Base-by-base conservation (phyloP, 2,113 vertebrate species). In the Rhea americana region DNA sequence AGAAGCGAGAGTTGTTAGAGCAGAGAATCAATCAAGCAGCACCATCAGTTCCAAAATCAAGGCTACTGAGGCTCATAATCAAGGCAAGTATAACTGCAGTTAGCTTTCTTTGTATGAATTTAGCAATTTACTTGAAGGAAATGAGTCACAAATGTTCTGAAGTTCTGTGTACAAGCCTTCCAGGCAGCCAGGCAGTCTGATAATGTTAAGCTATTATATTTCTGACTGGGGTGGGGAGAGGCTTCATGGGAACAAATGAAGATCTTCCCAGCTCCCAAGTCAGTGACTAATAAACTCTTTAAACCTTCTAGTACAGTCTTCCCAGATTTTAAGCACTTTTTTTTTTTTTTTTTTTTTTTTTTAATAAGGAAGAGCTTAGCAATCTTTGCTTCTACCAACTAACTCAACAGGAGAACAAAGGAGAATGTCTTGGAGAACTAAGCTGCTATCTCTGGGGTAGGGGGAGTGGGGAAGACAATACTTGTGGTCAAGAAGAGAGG, bases 11-110 rank as follows among this genome's bases (percentile, higher is more conserved):
- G 47, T 50, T 79, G 83, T 91, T 93, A 95, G 80, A 89, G 77
- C 73, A 87, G 45, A 5, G 37, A 90, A 90, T 94, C 93, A 94
- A 91, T 93, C 71, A 93, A 94, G 94, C 93, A 90, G 77, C 77
- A 82, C 19, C 43, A 82, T 84, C 70, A 63, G 20, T 73, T 96
- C 91, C 70, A 86, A 82, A 90, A 86, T 82, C 63, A 82, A 93
- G 58, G 48, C 61, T 88, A 88, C 32, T 85, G 82, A 90, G 50
- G 65, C 75, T 91, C 85, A 39, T 67, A 85, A 92, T 66, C 41
- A 89, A 93, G 86, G 74, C 37, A 77, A 73, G 74, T 37, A 81
- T 16, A 89, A 58, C 35, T 84, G 11, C 90, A 94, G 90, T 89
- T 95, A 93, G 91, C 45, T 86, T 84, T 88, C 73, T 84, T 84